Base-by-base conservation (phyloP, 1,140 invertebrate species). In the Magallana gigas region DNA sequence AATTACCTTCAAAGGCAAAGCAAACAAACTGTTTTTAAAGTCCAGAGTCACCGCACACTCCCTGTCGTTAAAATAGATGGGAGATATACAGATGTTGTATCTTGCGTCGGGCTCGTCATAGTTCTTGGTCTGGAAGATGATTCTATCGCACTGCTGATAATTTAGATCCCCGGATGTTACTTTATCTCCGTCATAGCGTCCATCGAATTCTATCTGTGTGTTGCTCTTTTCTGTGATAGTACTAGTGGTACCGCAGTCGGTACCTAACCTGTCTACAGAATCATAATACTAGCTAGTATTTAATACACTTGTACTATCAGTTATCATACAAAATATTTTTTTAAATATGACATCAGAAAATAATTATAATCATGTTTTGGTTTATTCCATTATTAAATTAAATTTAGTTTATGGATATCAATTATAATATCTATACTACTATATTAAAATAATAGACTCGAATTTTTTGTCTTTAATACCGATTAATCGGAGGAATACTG, bases 61-160 rank as follows among this genome's bases (percentile, higher is more conserved):
- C 36, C 23, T 9, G 23, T 76, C 68, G 23, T 76, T 76, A 29
- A 76, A 76, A 76, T 76, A 76, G 12, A 76, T 76, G 11, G 68
- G 68, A 8, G 68, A 76, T 76, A 76, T 76, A 29, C 68, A 76
- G 8, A 76, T 76, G 11, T 12, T 29, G 23, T 76, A 76, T 76
- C 36, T 29, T 29, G 68, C 68, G 14, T 76, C 68, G 12, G 68
- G 68, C 11, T 76, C 68, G 9, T 76, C 68, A 76, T 76, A 76
- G 23, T 76, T 76, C 23, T 76, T 76, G 8, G 68, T 76, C 68
- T 76, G 68, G 29, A 76, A 76, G 23, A 76, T 76, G 23, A 76
- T 76, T 12, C 68, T 76, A 12, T 76, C 68, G 23, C 68, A 76
- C 36, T 76, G 23, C 36, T 76, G 68, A 76, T 76, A 76, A 0